Evolutionary conservation across 37 sponge, comb jelly and placozoan genomes (phyloP).

Genomic region (Diacarnus erythraeanus): DNA sequence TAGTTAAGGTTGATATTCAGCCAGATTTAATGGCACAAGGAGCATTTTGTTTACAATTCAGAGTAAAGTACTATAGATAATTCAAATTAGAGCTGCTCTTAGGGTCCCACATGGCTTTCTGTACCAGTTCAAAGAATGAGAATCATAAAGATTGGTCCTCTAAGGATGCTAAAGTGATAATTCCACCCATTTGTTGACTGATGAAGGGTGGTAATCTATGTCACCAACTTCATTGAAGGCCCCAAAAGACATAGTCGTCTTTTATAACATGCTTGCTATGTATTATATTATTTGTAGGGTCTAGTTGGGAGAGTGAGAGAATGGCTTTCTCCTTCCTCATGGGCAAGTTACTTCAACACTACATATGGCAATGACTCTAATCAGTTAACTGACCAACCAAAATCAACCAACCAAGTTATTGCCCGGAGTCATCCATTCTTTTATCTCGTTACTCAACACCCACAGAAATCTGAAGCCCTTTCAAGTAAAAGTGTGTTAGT

Average conservation of each 20-base stretch:
- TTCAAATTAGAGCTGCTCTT: no score
- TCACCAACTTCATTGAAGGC: not conserved
- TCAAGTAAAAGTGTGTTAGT: not conserved
- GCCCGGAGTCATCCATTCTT: not conserved
- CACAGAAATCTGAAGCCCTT: not conserved
- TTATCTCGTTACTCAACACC: not conserved
- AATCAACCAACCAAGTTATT: not conserved
- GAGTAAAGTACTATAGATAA: no score
- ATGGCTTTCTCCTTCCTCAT: slow-evolving; percentile 56
- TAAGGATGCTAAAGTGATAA: no score
- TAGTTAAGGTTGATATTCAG: no score
- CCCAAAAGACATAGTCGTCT: not conserved
- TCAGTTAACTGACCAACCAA: not conserved
- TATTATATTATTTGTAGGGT: slow-evolving; percentile 10
- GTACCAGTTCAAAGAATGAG: no score
- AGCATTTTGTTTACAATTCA: no score
- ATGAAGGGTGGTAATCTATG: no score
- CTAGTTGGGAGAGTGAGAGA: slow-evolving; percentile 41
- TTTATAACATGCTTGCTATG: not conserved
- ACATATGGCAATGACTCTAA: not conserved
- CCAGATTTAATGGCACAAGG: no score
- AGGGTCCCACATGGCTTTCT: no score
- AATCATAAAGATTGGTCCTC: no score
- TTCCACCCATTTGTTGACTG: no score
- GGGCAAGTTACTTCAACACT: slow-evolving; percentile 3